Base-by-base conservation (phyloP, 2,888 invertebrate genomes). In the Bombylius major region DNA sequence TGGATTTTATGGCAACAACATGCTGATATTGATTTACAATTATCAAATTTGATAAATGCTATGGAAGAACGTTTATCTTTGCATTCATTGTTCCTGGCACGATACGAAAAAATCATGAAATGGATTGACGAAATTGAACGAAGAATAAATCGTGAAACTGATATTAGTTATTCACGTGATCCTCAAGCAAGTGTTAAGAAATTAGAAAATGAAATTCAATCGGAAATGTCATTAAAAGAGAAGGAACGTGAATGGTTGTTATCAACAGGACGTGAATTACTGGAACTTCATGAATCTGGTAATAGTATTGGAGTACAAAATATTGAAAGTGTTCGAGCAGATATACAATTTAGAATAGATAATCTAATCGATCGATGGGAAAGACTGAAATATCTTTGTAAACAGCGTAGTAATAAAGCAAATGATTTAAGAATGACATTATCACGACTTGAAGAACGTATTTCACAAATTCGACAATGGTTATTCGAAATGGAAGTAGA, bases 1-100 rank as follows among this genome's bases (percentile, higher is more conserved):
- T 87, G 89, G 82, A 78, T 89, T 58, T 71, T 91, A 54, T 80
- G 82, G 71, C 89, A 92, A 67, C 87, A 88, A 64, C 84, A 89
- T 62, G 83, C 83, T 1, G 91, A 92, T 63, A 71, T 91, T 4
- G 87, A 89, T 64, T 86, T 89, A 64, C 87, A 89, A 67, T 73
- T 92, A 1, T 81, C 85, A 0, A 78, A 82, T 47, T 75, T 88
- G 11, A 82, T 84, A 14, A 85, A 86, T 65, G 79, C 82, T 60
- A 76, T 89, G 36, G 85, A 86, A 62, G 90, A 91, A 65, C 81
- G 84, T 58, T 75, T 87, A 45, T 85, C 85, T 61, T 75, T 87
- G 39, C 80, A 84, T 62, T 77, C 81, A 12, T 79, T 85, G 67
- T 91, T 88, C 70, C 84, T 87, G 53, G 76, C 78, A 0, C 78